These are phyloP conservation scores for Drosophila tani DNA, from an alignment of 1,140 invertebrate genomes.

Conservation along the genomic window DNA sequence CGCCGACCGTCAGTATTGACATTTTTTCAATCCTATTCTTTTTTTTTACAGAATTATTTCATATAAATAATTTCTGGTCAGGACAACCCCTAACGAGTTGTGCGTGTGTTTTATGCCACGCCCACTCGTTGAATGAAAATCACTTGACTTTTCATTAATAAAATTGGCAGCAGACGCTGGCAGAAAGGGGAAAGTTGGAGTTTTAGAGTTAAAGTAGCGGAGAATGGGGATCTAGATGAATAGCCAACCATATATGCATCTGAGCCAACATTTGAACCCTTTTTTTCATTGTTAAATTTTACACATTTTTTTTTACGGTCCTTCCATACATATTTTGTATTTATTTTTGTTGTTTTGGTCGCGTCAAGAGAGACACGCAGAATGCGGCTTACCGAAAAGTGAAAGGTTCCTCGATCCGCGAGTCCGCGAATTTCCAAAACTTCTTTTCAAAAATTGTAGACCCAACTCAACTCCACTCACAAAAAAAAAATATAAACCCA, in stretches of 20 bases:
- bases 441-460: slow-evolving; percentile 60
- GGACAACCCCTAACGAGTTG: slow-evolving; percentile 63
- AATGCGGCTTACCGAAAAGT: slow-evolving; percentile 73
- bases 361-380: slow-evolving; percentile 75
- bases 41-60: slow-evolving; percentile 29
- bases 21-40: background rate
- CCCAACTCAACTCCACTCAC: slow-evolving; percentile 13
- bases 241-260: slow-evolving; percentile 37
- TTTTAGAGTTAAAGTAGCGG: slow-evolving; percentile 11
- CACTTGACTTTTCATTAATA: slow-evolving; percentile 83
- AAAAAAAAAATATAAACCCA: slow-evolving; percentile 3
- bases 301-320: slow-evolving; percentile 49
- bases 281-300: slow-evolving; percentile 58
- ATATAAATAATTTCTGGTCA: slow-evolving; percentile 29
- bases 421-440: slow-evolving; percentile 48
- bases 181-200: slow-evolving; percentile 20
- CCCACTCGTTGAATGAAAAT: slow-evolving; percentile 65
- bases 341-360: slow-evolving; percentile 14
- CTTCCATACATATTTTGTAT: background rate
- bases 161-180: slow-evolving; percentile 65
- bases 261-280: slow-evolving; percentile 14
- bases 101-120: slow-evolving; percentile 64
- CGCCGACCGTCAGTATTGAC: background rate
- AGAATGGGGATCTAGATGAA: slow-evolving; percentile 23
- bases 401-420: slow-evolving; percentile 65